Evolutionary conservation across 2,113 vertebrate genomes (phyloP), one percentile per base, ranked within the genome.

Genomic region (Pitta sordida): DNA sequence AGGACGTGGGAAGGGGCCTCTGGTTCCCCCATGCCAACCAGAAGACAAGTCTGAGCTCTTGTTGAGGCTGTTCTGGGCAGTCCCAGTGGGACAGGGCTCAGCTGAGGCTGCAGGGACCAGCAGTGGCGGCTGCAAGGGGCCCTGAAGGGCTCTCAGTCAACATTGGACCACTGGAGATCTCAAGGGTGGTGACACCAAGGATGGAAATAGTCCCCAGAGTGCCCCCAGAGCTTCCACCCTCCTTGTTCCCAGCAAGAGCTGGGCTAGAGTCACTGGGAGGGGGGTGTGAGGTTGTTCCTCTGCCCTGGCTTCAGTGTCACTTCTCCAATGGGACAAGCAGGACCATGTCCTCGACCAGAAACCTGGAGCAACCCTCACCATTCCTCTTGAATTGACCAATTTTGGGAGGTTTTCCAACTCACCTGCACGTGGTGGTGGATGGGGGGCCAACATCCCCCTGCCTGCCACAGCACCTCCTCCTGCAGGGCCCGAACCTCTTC

Each of bases 341-440:
- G 26, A 56, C 21, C 13, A 36, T 7, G 7, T 21, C 30, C 48
- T 56, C 15, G 21, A 37, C 32, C 52, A 24, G 65, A 59, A 30
- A 64, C 41, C 55, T 10, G 60, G 39, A 59, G 41, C 80, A 36
- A n/a, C 39, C 24, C 32, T 27, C 6, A 0, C 13, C 2, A 0
- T 32, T 15, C 22, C 23, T 36, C 56, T 18, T 3, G 7, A 52
- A 46, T 4, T 13, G 32, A 8, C 26, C 56, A 1, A 2, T 29
- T 48, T 29, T 1, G 36, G 80, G 29, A 60, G 24, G 8, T 19
- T 41, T 79, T 39, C 32, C 5, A 1, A n/a, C 41, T 65, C 83
- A 75, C 32, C 90, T 70, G 10, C 62, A 3, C 2, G 0, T 30
- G 2, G 1, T 2, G 0, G 67, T 0, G 1, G 56, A 39, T 46